Evolutionary conservation across 2,888 invertebrate genomes (phyloP), one percentile per base, ranked within the genome.

Genomic region (Epistrophella euchroma): DNA sequence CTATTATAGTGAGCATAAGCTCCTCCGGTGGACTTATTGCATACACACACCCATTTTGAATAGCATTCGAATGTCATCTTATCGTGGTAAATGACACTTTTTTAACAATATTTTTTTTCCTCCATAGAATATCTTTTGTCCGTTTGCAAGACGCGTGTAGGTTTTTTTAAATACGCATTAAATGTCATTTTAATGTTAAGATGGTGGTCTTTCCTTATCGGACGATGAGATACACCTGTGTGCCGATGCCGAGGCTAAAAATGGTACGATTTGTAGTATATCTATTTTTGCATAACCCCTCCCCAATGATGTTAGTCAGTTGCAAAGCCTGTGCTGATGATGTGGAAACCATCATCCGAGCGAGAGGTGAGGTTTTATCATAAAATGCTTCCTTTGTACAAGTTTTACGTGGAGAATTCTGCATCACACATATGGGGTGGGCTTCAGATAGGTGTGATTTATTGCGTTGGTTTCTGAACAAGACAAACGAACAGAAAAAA

Each of bases 101-200:
- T 62, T 75, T 45, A 76, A 71, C 35, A 28, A 11, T 17, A 45
- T 52, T 58, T 32, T 35, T 25, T 55, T 11, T 25, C 32, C 7
- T 17, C 22, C 32, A n/a, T 11, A 22, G 35, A 68, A 68, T 64
- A 37, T 45, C 62, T 11, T 62, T 64, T 55, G 71, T 45, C 32
- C 62, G 40, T 35, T 15, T n/a, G 15, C 55, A 37, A 47, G 70
- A 79, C 47, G 32, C 68, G 76, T 76, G 86, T 86, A 82, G 82
- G 86, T 74, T 82, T 78, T 73, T 74, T 86, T 86, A 86, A 86
- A 86, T 86, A 86, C 86, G 86, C 86, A 86, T 82, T 86, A 86
- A 82, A 86, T 86, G 86, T 86, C 82, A 86, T 82, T 81, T 86
- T 77, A 86, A 78, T 82, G 77, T 82, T 86, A 77, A 50, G 81